Base-by-base conservation (phyloP, 2,888 invertebrate species). In the Ichneumoninae sp. region DNA sequence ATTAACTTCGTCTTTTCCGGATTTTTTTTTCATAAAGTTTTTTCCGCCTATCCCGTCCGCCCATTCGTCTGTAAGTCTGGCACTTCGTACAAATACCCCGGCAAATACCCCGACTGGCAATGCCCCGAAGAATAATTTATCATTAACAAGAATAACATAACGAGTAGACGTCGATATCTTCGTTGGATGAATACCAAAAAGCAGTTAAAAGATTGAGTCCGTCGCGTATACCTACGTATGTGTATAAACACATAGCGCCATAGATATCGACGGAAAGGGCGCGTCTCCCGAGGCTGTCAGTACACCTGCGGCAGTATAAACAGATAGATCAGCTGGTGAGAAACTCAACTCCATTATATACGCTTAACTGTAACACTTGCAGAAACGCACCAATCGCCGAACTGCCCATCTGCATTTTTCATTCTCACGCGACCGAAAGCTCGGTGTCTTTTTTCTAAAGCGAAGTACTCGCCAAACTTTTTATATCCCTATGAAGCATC, bases 181-280 rank as follows among this genome's bases (percentile, higher is more conserved):
- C 44, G 44, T 73, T 8, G 44, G 36, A 26, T 73, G 73, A 73
- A 73, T 73, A n/a, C 22, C 22, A 30, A 22, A 65, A 22, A 19
- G 63, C 33, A 5, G 13, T 22, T 50, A 65, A 50, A 47, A 65
- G 74, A 75, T 75, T 36, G 50, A 65, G 65, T 47, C n/a, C 50
- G 50, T n/a, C 47, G 74, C 74, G 50, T 36, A 30, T 16, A 19
- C 30, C 30, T 33, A 33, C 60, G 60, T 63, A 6, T 16, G 30
- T 63, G 30, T 13, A 40, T 40, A 2, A 30, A 63, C 33, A 33
- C 30, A 30, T 4, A 63, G 60, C 16, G n/a, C 33, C 60, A 5
- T 16, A 63, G n/a, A n/a, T 63, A 63, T n/a, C 8, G 4, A 33
- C 5, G 30, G 1, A 26, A 13, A 5, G 33, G 6, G 16, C 30